A percentile compares a stretch with the other conserved stretches of the same genome.
Conservation (phyloP, 2,888 invertebrate genomes). For the Heliconius aoede region DNA sequence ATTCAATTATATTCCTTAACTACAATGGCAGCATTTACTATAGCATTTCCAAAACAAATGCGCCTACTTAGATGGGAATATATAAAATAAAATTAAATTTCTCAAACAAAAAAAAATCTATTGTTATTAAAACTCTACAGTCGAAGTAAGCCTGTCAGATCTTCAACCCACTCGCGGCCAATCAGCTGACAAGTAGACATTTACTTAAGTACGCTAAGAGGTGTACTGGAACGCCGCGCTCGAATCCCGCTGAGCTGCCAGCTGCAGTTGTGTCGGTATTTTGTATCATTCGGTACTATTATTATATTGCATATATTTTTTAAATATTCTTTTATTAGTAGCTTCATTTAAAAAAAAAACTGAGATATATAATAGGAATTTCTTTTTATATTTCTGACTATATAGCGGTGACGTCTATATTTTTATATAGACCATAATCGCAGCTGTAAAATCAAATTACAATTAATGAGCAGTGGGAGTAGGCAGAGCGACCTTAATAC, state of each 20-base stretch:
- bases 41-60: not conserved
- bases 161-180: slow-evolving; percentile 20
- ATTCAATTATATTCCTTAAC: no score
- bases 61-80: no score
- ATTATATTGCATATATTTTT: slow-evolving; percentile 2
- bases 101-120: not conserved
- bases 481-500: no score
- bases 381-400: no score
- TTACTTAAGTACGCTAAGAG: slow-evolving; percentile 17
- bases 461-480: no score
- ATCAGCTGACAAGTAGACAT: slow-evolving; percentile 31
- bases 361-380: no score
- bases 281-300: slow-evolving; percentile 30
- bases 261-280: slow-evolving; percentile 46
- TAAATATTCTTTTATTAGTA: slow-evolving; percentile 18
- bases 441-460: no score
- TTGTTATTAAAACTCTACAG: slow-evolving; percentile 18
- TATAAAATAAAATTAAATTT: not conserved
- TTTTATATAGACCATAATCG: no score
- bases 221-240: slow-evolving; percentile 35
- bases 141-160: slow-evolving; percentile 5
- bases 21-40: no score
- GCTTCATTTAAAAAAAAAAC: slow-evolving; percentile 30
- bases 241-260: slow-evolving; percentile 54
- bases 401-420: no score